Base-by-base conservation (phyloP, 2,113 vertebrate genomes). In the Nestor notabilis region DNA sequence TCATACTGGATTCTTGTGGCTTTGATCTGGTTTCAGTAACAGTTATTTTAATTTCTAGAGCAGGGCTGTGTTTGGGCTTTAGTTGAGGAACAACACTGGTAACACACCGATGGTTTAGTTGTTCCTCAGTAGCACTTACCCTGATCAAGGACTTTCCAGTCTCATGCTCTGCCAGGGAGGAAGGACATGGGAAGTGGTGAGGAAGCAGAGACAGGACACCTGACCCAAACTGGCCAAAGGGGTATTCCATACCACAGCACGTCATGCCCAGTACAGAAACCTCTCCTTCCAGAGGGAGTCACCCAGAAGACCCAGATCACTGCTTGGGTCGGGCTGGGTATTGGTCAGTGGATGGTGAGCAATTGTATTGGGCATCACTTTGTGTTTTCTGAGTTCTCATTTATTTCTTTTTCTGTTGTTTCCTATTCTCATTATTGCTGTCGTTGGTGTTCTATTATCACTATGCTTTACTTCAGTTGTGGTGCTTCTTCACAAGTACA, bases 101-200 rank as follows among this genome's bases (percentile, higher is more conserved):
- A 58, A n/a, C 55, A n/a, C 55, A n/a, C 4, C 3, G 55, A 23
- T 58, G 20, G 23, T 58, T n/a, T 20, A n/a, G 20, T 15, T 23
- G 33, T 10, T 58, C 20, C 33, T n/a, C 55, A 58, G 33, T 58
- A n/a, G 31, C 8, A 4, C 13, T 14, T 19, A 21, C 12, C 19
- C 13, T 8, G 11, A 14, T 56, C 31, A 56, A 56, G 31, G 55
- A 14, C 12, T n/a, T 56, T n/a, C 21, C 33, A n/a, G 19, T 23
- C 55, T 14, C 20, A 7, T 56, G 20, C 19, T 56, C 19, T n/a
- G 33, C 20, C 55, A 56, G 13, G 31, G n/a, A 21, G 18, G 1
- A n/a, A 12, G 31, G 11, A 8, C 55, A 56, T 0, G 2, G 55
- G 19, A 33, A 56, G 53, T 18, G 0, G 5, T 18, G 55, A 56